These are phyloP conservation scores for Lepetodrilus schrolli DNA, from an alignment of 2,888 invertebrate species.

Conservation along the genomic window DNA sequence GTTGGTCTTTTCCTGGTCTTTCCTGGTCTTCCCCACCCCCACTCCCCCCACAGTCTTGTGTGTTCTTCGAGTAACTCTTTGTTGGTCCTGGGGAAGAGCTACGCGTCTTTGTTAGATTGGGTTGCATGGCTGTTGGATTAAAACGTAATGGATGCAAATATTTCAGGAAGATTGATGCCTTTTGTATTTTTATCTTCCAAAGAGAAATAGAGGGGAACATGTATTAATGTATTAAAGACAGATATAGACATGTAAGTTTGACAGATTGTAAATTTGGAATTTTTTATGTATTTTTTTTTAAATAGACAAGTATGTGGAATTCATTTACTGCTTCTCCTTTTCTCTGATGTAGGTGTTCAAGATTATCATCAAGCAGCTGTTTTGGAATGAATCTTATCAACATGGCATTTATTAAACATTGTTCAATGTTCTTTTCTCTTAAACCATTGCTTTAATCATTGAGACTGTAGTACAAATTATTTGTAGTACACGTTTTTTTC, in stretches of 20 bases:
- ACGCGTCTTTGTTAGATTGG: not conserved
- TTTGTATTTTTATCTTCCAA: not conserved
- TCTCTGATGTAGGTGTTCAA: no score
- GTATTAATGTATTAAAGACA: not conserved
- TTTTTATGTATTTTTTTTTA: not conserved
- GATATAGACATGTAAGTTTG: not conserved
- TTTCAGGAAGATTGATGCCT: not conserved
- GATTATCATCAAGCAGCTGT: no score
- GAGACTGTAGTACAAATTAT: no score
- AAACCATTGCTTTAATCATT: no score
- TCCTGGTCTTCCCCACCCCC: no score
- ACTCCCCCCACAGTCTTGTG: constrained; percentile 15
- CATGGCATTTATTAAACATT: no score
- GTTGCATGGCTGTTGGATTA: not conserved
- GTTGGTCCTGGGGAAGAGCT: not conserved
- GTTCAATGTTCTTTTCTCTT: no score
- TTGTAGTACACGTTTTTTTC: no score
- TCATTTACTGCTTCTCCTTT: no score
- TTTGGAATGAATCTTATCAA: no score
- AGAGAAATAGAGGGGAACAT: not conserved
- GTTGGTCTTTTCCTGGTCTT: no score
- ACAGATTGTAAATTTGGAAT: not conserved
- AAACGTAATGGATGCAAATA: not conserved
- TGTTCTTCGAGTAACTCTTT: constrained; percentile 12
- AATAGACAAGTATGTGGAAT: not conserved